These are phyloP conservation scores for Nothobranchius furzeri DNA, from an alignment of 2,113 vertebrate species.

Conservation along the genomic window DNA sequence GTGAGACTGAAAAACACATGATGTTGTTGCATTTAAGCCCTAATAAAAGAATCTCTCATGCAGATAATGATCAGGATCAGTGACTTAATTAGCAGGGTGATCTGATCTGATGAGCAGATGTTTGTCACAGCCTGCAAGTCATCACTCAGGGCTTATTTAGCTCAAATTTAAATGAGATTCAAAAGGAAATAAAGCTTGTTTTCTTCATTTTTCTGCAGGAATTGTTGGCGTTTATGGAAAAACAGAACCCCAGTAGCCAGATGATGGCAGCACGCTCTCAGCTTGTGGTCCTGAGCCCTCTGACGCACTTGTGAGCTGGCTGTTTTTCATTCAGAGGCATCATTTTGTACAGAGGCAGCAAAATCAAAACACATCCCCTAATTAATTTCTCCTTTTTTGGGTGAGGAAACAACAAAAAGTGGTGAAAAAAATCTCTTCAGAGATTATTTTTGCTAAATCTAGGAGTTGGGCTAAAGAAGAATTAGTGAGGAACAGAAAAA, in stretches of 20 bases:
- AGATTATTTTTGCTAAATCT: background rate
- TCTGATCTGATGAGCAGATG: conserved; percentile 59
- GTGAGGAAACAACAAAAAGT: background rate
- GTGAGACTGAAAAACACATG: conserved; percentile 53
- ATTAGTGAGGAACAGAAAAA: background rate
- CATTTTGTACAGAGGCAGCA: conserved; percentile 24
- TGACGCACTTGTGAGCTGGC: conserved; percentile 45
- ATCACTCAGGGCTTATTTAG: conserved; percentile 17
- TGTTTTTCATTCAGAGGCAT: conserved; percentile 51
- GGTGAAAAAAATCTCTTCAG: background rate
- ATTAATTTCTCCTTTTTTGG: background rate
- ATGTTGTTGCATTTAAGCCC: conserved; percentile 12
- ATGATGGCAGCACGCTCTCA: conserved; percentile 64
- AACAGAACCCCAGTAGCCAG: conserved; percentile 27
- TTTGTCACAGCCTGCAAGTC: background rate
- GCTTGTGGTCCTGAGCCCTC: conserved; percentile 1
- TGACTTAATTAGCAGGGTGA: conserved; percentile 59
- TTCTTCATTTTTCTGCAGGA: background rate
- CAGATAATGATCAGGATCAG: conserved; percentile 44
- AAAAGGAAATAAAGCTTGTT: background rate
- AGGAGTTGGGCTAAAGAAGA: background rate
- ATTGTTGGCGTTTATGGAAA: background rate
- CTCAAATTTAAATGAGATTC: background rate
- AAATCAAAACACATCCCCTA: background rate
- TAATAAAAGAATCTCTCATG: conserved; percentile 19